Evolutionary conservation across 2,888 invertebrate genomes (phyloP).

Genomic region (Choristoneura rosaceana): DNA sequence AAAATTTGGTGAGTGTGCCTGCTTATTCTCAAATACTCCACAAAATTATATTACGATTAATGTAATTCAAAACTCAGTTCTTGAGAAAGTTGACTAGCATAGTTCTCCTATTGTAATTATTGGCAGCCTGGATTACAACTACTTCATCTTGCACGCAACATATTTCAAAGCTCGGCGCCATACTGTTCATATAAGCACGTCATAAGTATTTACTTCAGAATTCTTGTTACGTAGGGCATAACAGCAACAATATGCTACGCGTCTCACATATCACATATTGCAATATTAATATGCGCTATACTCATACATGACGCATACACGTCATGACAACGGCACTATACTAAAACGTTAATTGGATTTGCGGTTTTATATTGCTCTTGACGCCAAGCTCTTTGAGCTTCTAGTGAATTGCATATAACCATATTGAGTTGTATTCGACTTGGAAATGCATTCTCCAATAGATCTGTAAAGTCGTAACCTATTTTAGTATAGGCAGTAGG

Average conservation of each 20-base stretch:
- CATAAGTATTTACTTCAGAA: not conserved
- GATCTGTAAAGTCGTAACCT: too few species aligned
- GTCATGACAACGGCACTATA: slow-evolving; percentile 34
- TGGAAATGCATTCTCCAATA: too few species aligned
- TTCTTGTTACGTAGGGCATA: not conserved
- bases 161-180: not conserved
- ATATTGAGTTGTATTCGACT: not conserved
- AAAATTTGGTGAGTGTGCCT: too few species aligned
- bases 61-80: not conserved
- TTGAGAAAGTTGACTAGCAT: not conserved
- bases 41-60: not conserved
- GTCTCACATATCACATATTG: not conserved
- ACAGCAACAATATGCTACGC: not conserved
- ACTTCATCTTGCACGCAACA: not conserved
- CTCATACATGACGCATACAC: not conserved
- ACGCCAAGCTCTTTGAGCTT: slow-evolving; percentile 10
- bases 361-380: slow-evolving; percentile 33
- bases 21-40: too few species aligned
- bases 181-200: not conserved
- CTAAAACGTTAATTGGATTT: slow-evolving; percentile 39
- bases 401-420: slow-evolving; percentile 3
- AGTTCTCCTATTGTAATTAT: not conserved
- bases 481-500: too few species aligned
- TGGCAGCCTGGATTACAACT: not conserved
- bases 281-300: slow-evolving; percentile 3